phyloP scores from a whole-genome alignment of 92 coral and sea anemone species.

The Porites rus region DNA sequence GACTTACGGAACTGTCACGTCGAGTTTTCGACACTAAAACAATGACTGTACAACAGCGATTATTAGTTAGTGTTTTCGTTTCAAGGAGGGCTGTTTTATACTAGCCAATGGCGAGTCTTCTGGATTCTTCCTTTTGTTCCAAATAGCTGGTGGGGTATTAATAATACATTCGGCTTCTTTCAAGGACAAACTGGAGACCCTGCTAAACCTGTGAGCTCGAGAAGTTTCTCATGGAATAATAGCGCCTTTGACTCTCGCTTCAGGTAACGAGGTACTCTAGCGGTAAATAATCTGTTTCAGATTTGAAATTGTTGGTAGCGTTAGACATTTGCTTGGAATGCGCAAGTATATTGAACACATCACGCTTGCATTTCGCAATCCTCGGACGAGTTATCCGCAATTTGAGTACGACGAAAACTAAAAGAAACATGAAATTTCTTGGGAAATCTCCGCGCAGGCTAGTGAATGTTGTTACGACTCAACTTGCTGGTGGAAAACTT shows the following conservation, averaged over 20 bases:
- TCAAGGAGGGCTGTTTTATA: neutral
- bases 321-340: neutral
- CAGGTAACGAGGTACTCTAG: neutral
- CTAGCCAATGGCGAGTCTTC: slow-evolving; percentile 13
- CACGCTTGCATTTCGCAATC: neutral
- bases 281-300: neutral
- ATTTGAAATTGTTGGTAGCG: neutral
- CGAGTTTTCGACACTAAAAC: neutral
- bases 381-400: neutral
- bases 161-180: slow-evolving; percentile 39
- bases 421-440: neutral
- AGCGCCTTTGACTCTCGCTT: neutral
- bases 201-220: slow-evolving; percentile 10
- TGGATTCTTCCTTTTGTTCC: neutral
- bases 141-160: slow-evolving; percentile 30
- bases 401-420: neutral
- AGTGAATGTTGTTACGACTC: neutral
- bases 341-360: too few species aligned
- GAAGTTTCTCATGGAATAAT: neutral
- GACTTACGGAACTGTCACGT: neutral
- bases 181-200: slow-evolving; percentile 21
- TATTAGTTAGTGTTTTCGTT: slow-evolving; percentile 3
- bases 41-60: neutral
- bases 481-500: neutral
- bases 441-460: neutral